These are phyloP conservation scores for Balaeniceps rex DNA, from an alignment of 2,113 vertebrate species.

Conservation along the genomic window DNA sequence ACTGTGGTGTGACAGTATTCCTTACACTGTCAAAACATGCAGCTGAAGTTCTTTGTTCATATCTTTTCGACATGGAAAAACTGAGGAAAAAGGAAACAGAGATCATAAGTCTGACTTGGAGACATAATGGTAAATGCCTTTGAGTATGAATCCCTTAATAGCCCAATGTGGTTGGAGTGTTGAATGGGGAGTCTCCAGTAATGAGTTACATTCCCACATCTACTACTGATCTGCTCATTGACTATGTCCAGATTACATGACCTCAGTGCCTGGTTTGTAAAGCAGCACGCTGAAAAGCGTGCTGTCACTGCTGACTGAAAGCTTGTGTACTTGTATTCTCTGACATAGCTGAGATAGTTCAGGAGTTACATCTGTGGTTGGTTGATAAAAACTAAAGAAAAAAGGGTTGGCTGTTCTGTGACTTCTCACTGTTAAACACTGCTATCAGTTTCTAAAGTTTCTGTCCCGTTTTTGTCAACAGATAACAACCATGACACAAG, in stretches of 20 bases:
- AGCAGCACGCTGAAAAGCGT: neutral
- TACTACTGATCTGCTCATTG: neutral
- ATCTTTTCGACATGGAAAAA: neutral
- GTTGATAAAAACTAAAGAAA: neutral
- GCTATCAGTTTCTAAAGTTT: neutral
- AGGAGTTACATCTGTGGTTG: neutral
- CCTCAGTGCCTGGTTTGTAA: neutral
- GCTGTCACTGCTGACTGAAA: neutral
- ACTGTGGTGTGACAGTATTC: fast-evolving
- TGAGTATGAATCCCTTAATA: neutral
- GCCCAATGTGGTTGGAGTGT: neutral
- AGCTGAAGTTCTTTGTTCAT: neutral
- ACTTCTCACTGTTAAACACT: neutral
- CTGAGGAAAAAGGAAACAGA: neutral
- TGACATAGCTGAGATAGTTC: constrained; percentile 3
- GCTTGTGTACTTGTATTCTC: neutral
- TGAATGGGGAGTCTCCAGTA: neutral
- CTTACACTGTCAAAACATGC: neutral
- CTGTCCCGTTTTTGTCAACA: neutral
- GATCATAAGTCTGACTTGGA: neutral
- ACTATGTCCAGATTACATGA: neutral
- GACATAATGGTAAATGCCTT: neutral
- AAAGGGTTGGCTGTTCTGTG: neutral
- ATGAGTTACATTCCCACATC: neutral
- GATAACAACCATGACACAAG: neutral